Conservation (phyloP, 2,113 vertebrate species). For the Chaenocephalus aceratus region DNA sequence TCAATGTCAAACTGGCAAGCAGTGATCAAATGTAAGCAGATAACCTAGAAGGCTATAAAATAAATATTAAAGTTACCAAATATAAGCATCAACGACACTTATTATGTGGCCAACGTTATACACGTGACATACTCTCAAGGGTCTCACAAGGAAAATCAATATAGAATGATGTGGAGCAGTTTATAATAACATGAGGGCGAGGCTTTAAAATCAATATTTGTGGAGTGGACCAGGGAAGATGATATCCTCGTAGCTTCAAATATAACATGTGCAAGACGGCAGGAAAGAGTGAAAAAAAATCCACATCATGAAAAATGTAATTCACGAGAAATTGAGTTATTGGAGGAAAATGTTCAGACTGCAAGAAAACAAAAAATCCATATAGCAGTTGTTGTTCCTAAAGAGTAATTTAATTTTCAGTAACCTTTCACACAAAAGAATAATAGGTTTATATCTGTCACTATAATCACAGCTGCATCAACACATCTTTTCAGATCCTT, state of each 20-base stretch:
- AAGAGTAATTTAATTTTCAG: not conserved
- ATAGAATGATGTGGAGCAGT: conserved; percentile 59
- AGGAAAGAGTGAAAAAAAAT: conserved; percentile 9
- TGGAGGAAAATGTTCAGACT: not conserved
- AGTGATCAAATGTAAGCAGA: not conserved
- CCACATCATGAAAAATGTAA: not conserved
- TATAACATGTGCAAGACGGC: not conserved
- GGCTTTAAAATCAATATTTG: conserved; percentile 67
- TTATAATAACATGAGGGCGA: conserved; percentile 61
- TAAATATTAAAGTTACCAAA: conserved; percentile 8
- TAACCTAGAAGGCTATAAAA: conserved; percentile 15
- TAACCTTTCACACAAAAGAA: not conserved
- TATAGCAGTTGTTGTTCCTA: not conserved
- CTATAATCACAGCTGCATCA: not conserved
- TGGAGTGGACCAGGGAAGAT: conserved; percentile 36
- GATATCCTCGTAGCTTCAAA: conserved; percentile 46
- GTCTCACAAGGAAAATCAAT: conserved; percentile 71
- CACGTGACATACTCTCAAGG: conserved; percentile 22
- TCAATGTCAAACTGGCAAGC: not conserved
- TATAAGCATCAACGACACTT: conserved; percentile 11
- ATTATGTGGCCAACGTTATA: conserved; percentile 13
- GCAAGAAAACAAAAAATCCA: conserved; percentile 1
- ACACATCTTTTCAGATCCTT: conserved; percentile 6
- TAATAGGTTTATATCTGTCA: not conserved
- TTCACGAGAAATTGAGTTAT: conserved; percentile 9